Evolutionary conservation across 2,113 vertebrate species (phyloP).

Genomic region (Glareola pratincola): DNA sequence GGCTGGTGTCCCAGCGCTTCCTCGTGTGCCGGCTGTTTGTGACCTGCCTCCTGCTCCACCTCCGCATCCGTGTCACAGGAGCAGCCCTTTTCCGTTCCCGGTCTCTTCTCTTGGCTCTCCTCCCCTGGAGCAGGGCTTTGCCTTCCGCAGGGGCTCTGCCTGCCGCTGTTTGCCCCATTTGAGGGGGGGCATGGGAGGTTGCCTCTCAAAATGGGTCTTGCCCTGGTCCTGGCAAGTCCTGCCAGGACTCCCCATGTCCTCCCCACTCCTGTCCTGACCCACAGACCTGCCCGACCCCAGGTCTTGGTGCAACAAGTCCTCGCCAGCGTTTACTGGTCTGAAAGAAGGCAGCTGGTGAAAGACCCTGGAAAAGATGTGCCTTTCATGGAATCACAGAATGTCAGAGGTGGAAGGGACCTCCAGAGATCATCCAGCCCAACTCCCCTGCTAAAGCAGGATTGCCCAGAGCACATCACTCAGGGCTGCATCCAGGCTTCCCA

Average conservation of each 20-base stretch:
- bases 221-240: not conserved
- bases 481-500: not conserved
- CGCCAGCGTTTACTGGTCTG: not conserved
- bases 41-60: constrained; percentile 64
- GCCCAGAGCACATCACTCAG: no score
- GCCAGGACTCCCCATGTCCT: not conserved
- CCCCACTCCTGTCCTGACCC: not conserved
- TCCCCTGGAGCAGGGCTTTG: not conserved
- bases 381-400: not conserved
- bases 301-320: not conserved
- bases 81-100: not conserved
- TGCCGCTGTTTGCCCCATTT: not conserved
- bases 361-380: not conserved
- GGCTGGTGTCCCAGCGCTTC: constrained; percentile 9
- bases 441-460: no score
- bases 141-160: not conserved
- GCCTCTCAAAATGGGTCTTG: not conserved
- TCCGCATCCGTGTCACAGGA: not conserved
- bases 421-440: no score
- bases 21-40: not conserved
- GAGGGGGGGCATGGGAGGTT: not conserved
- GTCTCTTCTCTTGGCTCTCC: not conserved
- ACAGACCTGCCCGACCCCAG: not conserved
- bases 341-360: not conserved
- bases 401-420: no score